These are phyloP conservation scores for Poecilia velifera DNA, from an alignment of 2,797 vertebrate genomes.

Conservation along the genomic window DNA sequence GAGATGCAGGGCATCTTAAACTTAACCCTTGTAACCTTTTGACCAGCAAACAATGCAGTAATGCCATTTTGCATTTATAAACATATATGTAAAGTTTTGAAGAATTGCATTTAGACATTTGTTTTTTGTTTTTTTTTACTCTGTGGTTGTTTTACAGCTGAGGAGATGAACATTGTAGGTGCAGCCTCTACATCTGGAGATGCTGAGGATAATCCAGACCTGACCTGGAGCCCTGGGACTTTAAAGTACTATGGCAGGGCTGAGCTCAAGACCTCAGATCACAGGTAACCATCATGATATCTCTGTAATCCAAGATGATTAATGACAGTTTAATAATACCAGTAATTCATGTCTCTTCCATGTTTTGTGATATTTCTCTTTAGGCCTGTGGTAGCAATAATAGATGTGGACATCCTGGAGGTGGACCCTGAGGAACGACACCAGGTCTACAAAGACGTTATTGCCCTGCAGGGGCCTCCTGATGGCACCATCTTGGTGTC, in stretches of 20 bases:
- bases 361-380: constrained; percentile 9
- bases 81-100: neutral
- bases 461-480: constrained; percentile 92
- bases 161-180: constrained; percentile 93
- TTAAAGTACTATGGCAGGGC: constrained; percentile 95
- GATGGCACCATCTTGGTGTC: constrained; percentile 96
- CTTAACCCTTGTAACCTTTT: neutral
- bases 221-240: constrained; percentile 89
- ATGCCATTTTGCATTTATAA: neutral
- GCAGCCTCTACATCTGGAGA: constrained; percentile 74
- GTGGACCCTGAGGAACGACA: constrained; percentile 94
- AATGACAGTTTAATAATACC: constrained; percentile 1
- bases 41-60: neutral
- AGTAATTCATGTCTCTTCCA: neutral
- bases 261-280: constrained; percentile 98
- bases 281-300: constrained; percentile 82
- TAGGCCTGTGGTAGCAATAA: constrained; percentile 93
- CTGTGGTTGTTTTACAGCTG: constrained; percentile 79
- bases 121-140: neutral
- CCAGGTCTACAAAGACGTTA: constrained; percentile 94
- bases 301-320: neutral
- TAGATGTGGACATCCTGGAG: constrained; percentile 96
- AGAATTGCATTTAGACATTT: too few species aligned
- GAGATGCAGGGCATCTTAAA: constrained; percentile 13
- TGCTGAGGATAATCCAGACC: constrained; percentile 81